Conservation (phyloP, 1,140 invertebrate genomes). For the Drosophila subobscura region DNA sequence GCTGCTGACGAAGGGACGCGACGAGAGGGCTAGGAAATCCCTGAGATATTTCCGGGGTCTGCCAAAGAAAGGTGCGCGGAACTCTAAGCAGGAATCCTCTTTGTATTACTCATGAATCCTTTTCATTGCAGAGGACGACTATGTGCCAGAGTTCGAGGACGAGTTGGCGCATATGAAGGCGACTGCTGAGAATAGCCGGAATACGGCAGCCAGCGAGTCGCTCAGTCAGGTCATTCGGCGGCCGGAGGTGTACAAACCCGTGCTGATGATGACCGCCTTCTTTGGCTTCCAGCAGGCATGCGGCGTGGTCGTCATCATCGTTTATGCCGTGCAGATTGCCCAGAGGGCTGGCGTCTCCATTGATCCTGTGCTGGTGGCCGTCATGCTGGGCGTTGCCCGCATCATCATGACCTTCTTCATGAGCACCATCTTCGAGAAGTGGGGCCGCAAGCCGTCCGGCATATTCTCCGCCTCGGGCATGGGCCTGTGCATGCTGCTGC, state of each 20-base stretch:
- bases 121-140: constrained; percentile 37
- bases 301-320: constrained; percentile 91
- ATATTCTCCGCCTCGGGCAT: constrained; percentile 87
- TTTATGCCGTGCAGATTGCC: constrained; percentile 89
- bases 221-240: constrained; percentile 66
- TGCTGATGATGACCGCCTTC: constrained; percentile 87
- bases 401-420: constrained; percentile 85
- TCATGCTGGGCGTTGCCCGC: constrained; percentile 86
- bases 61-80: constrained; percentile 62
- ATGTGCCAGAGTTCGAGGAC: constrained; percentile 78
- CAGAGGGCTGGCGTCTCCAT: constrained; percentile 85
- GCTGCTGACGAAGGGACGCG: constrained; percentile 85
- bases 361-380: constrained; percentile 85
- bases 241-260: constrained; percentile 86
- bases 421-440: constrained; percentile 85
- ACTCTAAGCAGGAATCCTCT: too few relatives aligned
- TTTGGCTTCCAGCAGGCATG: constrained; percentile 92
- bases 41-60: constrained; percentile 86
- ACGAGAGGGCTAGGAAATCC: constrained; percentile 85
- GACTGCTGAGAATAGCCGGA: constrained; percentile 60
- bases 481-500: constrained; percentile 85
- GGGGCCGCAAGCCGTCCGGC: constrained; percentile 85
- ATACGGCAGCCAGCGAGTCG: constrained; percentile 66
- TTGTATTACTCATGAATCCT: too few relatives aligned
- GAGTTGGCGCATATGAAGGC: constrained; percentile 73